phyloP scores from a whole-genome alignment of 2,113 vertebrate genomes.

The Hyla sarda region DNA sequence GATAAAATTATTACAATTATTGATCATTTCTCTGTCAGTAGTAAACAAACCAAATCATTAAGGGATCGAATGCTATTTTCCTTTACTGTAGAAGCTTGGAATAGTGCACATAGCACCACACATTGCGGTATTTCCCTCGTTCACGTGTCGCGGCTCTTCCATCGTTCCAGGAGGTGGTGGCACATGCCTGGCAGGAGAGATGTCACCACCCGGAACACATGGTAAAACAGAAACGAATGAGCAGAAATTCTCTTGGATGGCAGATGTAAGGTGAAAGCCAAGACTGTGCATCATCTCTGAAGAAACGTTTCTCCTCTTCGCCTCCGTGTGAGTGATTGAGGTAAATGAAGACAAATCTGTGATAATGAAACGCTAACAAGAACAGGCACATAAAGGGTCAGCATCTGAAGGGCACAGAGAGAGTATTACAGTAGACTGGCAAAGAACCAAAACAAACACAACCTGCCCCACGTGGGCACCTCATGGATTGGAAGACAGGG shows the following conservation, averaged over 20 bases:
- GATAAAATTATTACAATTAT: no score
- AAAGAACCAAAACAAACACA: no score
- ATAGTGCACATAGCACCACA: no score
- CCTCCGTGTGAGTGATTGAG: not conserved
- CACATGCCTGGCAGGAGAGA: not conserved
- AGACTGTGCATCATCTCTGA: not conserved
- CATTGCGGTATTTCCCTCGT: not conserved
- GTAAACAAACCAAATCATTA: no score
- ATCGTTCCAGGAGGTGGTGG: not conserved
- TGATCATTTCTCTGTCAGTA: no score
- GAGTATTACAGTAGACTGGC: no score
- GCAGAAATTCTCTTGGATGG: not conserved
- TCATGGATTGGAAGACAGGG: no score
- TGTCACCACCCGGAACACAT: slow-evolving; percentile 6
- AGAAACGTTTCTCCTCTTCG: not conserved
- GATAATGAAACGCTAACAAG: not conserved
- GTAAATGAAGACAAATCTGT: not conserved
- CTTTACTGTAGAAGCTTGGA: no score
- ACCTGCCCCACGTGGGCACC: no score
- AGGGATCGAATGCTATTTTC: no score
- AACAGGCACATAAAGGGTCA: not conserved
- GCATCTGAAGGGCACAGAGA: not conserved
- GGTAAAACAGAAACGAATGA: not conserved
- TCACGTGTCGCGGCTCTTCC: not conserved
- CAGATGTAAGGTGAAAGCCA: not conserved